phyloP scores from a whole-genome alignment of 2,797 vertebrate species.

The Hyperoplus lanceolatus region DNA sequence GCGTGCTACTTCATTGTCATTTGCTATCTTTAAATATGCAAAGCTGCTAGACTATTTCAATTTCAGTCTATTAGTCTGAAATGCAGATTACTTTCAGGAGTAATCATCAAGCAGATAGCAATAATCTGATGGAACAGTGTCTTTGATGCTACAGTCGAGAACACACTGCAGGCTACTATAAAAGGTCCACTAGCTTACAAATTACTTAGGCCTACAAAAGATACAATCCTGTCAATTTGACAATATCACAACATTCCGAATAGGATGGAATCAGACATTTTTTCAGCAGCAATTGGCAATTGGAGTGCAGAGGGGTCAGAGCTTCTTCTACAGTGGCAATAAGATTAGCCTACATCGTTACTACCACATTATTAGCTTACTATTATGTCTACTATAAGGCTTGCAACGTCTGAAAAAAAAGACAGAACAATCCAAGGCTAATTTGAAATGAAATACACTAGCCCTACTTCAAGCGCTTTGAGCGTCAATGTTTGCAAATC shows the following conservation, averaged over 20 bases:
- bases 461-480: too few relatives aligned
- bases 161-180: background rate
- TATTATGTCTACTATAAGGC: background rate
- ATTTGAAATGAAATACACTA: background rate
- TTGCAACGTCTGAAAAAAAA: background rate
- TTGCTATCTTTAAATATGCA: background rate
- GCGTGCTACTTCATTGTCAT: too few relatives aligned
- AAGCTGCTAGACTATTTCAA: conserved; percentile 20
- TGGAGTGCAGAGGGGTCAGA: conserved; percentile 44
- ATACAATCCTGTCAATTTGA: background rate
- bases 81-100: conserved; percentile 25
- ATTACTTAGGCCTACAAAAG: background rate
- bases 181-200: background rate
- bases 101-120: conserved; percentile 45
- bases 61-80: conserved; percentile 36
- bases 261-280: background rate
- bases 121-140: conserved; percentile 36
- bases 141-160: background rate
- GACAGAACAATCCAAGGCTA: fast-evolving
- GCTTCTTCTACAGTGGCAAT: background rate
- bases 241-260: background rate
- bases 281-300: conserved; percentile 5
- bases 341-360: background rate
- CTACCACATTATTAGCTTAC: too few relatives aligned
- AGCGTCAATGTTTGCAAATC: background rate